Conservation (phyloP, 1,140 invertebrate genomes). For the Bombus balteatus region DNA sequence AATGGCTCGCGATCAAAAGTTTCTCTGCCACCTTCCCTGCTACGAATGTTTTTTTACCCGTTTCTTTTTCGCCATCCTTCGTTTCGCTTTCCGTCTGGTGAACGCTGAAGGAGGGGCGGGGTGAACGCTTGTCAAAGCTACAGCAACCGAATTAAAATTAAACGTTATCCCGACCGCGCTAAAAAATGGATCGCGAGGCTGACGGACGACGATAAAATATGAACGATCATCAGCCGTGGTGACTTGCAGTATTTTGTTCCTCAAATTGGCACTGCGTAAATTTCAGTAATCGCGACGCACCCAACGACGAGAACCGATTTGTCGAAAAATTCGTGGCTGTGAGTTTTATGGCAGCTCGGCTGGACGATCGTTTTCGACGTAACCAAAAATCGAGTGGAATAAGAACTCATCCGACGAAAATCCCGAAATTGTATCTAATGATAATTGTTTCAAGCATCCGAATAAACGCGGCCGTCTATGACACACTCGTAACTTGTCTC, state of each 20-base stretch:
- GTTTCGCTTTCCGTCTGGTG: not conserved
- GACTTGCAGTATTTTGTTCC: not conserved
- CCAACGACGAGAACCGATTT: not conserved
- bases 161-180: not conserved
- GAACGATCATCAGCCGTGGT: constrained; percentile 2
- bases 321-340: not conserved
- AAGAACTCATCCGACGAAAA: not conserved
- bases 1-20: constrained; percentile 43
- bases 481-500: not conserved
- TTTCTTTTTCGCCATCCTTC: too few species aligned
- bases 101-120: not conserved
- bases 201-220: constrained; percentile 25
- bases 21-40: not conserved
- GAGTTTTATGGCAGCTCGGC: not conserved
- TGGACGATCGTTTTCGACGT: too few species aligned
- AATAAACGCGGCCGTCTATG: not conserved
- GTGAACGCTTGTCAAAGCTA: too few species aligned
- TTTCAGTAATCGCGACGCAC: constrained; percentile 7
- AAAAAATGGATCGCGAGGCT: constrained; percentile 4
- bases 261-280: constrained; percentile 15
- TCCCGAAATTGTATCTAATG: not conserved
- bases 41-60: not conserved
- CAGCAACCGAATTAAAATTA: constrained; percentile 26
- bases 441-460: not conserved
- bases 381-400: not conserved